Evolutionary conservation across 2,113 vertebrate species (phyloP).

Genomic region (Ageneiosus marmoratus): DNA sequence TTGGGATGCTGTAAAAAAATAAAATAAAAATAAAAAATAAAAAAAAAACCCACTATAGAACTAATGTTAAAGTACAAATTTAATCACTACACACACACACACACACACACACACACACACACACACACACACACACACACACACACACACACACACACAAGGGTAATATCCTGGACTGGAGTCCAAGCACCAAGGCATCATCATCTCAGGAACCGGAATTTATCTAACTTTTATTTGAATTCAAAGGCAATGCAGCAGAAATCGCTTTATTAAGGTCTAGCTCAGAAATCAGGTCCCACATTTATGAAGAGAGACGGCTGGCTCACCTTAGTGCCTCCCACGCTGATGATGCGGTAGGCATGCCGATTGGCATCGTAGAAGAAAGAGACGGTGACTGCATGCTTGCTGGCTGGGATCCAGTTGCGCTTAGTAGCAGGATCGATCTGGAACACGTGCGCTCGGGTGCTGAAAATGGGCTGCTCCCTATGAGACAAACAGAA

Average conservation of each 20-base stretch:
- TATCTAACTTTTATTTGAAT: not conserved
- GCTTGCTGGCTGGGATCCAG: conserved; percentile 96
- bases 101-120: too few relatives aligned
- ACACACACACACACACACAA: not conserved
- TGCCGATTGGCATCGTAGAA: conserved; percentile 91
- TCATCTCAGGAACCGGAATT: not conserved
- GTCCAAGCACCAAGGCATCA: not conserved
- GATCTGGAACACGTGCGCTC: conserved; percentile 97
- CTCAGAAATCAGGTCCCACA: not conserved
- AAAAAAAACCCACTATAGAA: too few relatives aligned
- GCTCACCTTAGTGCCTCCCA: conserved; percentile 92
- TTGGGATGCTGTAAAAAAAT: not conserved
- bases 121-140: too few relatives aligned
- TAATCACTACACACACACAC: too few relatives aligned
- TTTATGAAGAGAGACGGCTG: not conserved
- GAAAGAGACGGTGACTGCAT: conserved; percentile 92
- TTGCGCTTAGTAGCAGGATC: conserved; percentile 92
- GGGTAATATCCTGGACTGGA: not conserved
- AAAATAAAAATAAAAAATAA: not conserved
- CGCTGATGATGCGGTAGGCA: conserved; percentile 96
- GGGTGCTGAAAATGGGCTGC: conserved; percentile 93
- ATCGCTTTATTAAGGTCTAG: not conserved
- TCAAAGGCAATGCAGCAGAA: not conserved
- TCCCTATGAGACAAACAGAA: conserved; percentile 75
- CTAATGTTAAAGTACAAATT: not conserved